Evolutionary conservation across 2,113 vertebrate genomes (phyloP).

Genomic region (Scophthalmus maximus): DNA sequence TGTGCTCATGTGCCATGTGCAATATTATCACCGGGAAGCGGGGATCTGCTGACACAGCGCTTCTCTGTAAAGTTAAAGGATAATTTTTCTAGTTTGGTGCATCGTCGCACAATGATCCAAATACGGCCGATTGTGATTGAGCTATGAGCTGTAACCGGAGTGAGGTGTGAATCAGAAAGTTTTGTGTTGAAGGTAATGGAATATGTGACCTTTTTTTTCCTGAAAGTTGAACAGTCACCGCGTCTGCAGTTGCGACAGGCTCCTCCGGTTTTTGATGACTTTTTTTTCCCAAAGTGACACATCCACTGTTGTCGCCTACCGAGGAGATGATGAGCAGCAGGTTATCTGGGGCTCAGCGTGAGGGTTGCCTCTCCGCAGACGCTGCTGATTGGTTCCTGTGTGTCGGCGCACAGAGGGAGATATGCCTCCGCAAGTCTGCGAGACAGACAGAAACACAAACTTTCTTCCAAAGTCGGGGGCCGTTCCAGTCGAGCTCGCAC

Average conservation of each 20-base stretch:
- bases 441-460: constrained; percentile 36
- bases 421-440: constrained; percentile 41
- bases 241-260: constrained; percentile 36
- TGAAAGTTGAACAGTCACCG: constrained; percentile 24
- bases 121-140: neutral
- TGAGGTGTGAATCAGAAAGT: neutral
- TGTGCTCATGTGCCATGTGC: no score
- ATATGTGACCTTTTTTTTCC: neutral
- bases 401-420: constrained; percentile 52
- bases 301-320: constrained; percentile 37
- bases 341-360: constrained; percentile 66
- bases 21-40: no score
- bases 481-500: constrained; percentile 3
- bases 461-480: constrained; percentile 26
- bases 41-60: no score
- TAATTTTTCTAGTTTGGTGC: neutral
- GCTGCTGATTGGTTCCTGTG: constrained; percentile 62
- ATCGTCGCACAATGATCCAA: no score
- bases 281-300: constrained; percentile 61
- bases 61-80: no score
- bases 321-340: constrained; percentile 68
- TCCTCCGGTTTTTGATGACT: constrained; percentile 63
- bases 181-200: constrained; percentile 12
- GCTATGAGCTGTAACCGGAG: neutral
- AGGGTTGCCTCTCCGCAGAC: constrained; percentile 53